These are phyloP conservation scores for Stegastes partitus DNA, from an alignment of 2,113 vertebrate species.

Conservation along the genomic window DNA sequence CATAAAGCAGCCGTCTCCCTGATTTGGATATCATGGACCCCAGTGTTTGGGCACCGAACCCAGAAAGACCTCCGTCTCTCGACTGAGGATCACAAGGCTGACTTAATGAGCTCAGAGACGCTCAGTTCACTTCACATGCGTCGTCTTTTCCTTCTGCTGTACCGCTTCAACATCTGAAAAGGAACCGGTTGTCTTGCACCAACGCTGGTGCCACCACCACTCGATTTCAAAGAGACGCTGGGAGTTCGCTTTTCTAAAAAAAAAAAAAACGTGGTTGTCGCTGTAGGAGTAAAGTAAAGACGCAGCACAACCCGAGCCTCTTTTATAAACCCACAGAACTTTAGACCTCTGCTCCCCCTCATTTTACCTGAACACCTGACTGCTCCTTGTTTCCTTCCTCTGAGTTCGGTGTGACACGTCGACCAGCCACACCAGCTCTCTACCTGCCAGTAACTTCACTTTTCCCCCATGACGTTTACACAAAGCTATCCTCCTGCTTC, in stretches of 20 bases:
- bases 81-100: constrained; percentile 22
- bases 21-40: no score
- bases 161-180: constrained; percentile 11
- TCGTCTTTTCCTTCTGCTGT: constrained; percentile 23
- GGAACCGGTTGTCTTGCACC: not conserved
- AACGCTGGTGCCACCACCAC: not conserved
- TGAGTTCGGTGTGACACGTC: constrained; percentile 19
- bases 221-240: not conserved
- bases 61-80: no score
- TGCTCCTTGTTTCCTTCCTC: constrained; percentile 6
- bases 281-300: not conserved
- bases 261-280: not conserved
- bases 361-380: no score
- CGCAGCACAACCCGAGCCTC: constrained; percentile 39
- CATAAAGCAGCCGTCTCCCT: not conserved
- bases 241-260: constrained; percentile 12
- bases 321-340: not conserved
- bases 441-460: constrained; percentile 37
- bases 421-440: constrained; percentile 26
- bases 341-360: not conserved
- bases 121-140: not conserved
- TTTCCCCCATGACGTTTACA: constrained; percentile 9
- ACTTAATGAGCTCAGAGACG: not conserved
- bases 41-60: no score
- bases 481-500: not conserved